Conservation (phyloP, 2,113 vertebrate species). For the Ammospiza caudacuta region DNA sequence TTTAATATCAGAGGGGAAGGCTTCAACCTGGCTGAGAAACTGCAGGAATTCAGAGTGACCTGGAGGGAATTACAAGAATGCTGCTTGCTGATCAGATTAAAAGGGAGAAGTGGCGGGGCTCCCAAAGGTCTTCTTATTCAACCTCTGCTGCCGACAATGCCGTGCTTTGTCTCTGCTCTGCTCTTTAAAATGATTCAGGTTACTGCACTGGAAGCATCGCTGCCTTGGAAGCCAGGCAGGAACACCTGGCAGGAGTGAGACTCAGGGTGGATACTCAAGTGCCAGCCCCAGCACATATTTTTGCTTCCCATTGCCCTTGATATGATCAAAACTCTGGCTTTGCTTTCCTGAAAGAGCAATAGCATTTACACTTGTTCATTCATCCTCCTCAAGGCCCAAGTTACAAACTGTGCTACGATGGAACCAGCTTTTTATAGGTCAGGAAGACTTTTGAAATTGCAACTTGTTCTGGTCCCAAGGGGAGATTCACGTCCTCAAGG, state of each 20-base stretch:
- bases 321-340: not conserved
- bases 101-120: slow-evolving; percentile 56
- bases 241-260: not conserved
- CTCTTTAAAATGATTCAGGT: slow-evolving; percentile 42
- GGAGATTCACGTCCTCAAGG: not conserved
- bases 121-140: slow-evolving; percentile 69
- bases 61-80: slow-evolving; percentile 69
- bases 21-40: slow-evolving; percentile 69
- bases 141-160: slow-evolving; percentile 48
- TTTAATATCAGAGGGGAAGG: slow-evolving; percentile 56
- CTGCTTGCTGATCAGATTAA: slow-evolving; percentile 67
- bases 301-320: not conserved
- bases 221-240: not conserved
- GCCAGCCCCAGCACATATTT: not conserved
- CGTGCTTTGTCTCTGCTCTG: slow-evolving; percentile 55
- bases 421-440: not conserved
- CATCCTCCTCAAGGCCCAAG: not conserved
- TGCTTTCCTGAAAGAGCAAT: not conserved
- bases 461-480: not conserved
- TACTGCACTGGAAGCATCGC: not conserved
- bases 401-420: rapidly evolving
- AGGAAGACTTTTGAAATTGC: not conserved
- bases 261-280: not conserved
- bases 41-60: slow-evolving; percentile 67
- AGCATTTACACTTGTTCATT: not conserved